Evolutionary conservation across 2,113 vertebrate species (phyloP), one percentile per base, ranked within the genome.

Genomic region (Redunca redunca): DNA sequence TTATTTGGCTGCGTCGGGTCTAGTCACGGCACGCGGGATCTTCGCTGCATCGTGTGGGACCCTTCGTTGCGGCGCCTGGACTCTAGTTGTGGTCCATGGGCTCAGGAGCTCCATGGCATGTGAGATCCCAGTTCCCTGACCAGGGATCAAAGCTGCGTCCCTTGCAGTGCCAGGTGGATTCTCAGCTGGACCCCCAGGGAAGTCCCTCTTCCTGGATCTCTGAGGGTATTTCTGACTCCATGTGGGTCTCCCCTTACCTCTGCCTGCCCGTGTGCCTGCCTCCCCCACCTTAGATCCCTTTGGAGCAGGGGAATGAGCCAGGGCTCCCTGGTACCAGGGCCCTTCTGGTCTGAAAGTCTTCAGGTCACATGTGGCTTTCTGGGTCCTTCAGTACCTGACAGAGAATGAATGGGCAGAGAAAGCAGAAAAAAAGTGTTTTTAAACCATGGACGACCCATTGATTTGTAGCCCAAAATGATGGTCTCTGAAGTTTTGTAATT

Each of bases 21-120:
- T 11, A 36, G 64, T 11, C n/a, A 11, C 0, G 2, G 33, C n/a
- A 36, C 6, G 17, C 0, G 1, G 64, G 64, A 21, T 36, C n/a
- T 10, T 71, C 17, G 4, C 64, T 71, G 64, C 64, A 36, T 71
- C 9, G 0, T 43, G 36, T 11, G 2, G 71, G 71, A 23, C 13
- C 36, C 71, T 43, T 25, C n/a, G 0, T 11, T 36, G 64, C 0
- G 9, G 17, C 4, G 2, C n/a, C 33, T 21, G n/a, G 64, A 19
- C n/a, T 36, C 64, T 5, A 26, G n/a, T 21, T n/a, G n/a, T 10
- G n/a, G 33, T 36, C 17, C 33, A 2, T 17, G 7, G 62, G 33
- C 62, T n/a, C 62, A 9, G 62, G 64, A 36, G 64, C n/a, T 36
- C 64, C n/a, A 21, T 5, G 19, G n/a, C 64, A 5, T 5, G 1